Base-by-base conservation (phyloP, 2,113 vertebrate species). In the Lepus europaeus region DNA sequence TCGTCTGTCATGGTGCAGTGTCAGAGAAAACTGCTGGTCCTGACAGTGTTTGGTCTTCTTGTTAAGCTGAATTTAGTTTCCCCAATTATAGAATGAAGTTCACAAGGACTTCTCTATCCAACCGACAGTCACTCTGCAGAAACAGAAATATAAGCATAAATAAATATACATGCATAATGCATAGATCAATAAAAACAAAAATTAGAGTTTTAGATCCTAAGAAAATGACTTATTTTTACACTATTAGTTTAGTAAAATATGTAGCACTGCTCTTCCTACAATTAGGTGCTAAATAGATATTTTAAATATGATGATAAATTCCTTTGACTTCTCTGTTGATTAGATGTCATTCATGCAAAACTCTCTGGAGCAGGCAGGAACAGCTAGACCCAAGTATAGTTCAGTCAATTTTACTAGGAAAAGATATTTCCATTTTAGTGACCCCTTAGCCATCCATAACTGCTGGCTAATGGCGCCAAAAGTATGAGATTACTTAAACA, bases 251-350 rank as follows among this genome's bases (percentile, higher is more conserved):
- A 66, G 11, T 39, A 88, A 76, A 87, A 49, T 33, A 79, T 6
- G 2, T 51, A 39, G 74, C 31, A 64, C 4, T 25, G 23, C 17
- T 68, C n/a, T 91, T 64, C 45, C 49, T 64, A 39, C 13, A 72
- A 87, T 59, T 86, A 53, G 39, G 53, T 94, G 39, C 36, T 83
- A 87, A 85, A n/a, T 70, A 49, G 56, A 51, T 83, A 12, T 80
- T 95, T 80, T 69, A 56, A 79, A 81, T n/a, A 5, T 23, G 36
- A 27, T 72, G 70, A 63, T 39, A 63, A 59, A 70, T 90, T 51
- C 87, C 77, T 90, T 81, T 80, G 87, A 56, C 81, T 63, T 86
- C 51, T 84, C 33, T 93, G 73, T 66, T 81, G 73, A 33, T 49
- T 79, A 93, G 78, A 49, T 64, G 51, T 5, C 59, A 6, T 85